These are phyloP conservation scores for Coleophora flavipennella DNA, from an alignment of 2,888 invertebrate genomes.

Conservation along the genomic window DNA sequence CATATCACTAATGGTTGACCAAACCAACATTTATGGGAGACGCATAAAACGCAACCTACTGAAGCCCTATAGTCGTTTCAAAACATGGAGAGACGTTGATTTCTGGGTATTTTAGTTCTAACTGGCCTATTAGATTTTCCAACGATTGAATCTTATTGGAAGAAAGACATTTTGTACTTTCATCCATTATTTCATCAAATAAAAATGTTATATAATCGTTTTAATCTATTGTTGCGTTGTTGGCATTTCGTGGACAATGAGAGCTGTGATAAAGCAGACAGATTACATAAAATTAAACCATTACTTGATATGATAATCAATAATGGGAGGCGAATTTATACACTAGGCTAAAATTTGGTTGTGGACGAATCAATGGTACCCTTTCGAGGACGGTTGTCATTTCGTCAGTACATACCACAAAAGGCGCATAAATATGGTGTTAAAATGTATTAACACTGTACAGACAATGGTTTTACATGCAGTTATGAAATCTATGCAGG, in stretches of 20 bases:
- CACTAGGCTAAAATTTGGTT: conserved; percentile 12
- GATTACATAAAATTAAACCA: conserved; percentile 17
- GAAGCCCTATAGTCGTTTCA: neutral
- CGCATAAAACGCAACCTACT: neutral
- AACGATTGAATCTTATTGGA: conserved; percentile 15
- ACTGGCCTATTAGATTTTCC: conserved; percentile 13
- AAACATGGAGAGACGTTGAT: conserved; percentile 2
- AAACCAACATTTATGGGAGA: conserved; percentile 8
- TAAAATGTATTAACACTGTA: conserved; percentile 15
- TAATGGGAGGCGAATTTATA: conserved; percentile 11
- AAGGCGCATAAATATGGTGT: conserved; percentile 18
- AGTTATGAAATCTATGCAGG: conserved; percentile 13
- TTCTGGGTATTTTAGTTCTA: conserved; percentile 12
- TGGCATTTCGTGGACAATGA: conserved; percentile 18
- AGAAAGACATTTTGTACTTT: conserved; percentile 13
- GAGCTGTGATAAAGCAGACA: conserved; percentile 9
- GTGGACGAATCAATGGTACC: conserved; percentile 19
- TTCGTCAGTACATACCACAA: conserved; percentile 16
- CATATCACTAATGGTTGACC: conserved; percentile 1
- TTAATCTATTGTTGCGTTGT: conserved; percentile 13
- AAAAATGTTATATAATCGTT: conserved; percentile 17
- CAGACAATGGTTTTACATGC: conserved; percentile 9
- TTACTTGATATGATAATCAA: conserved; percentile 13
- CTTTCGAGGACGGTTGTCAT: conserved; percentile 13
- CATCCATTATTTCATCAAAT: conserved; percentile 15